Percentiles rank a stretch among this genome's conserved stretches.
Conservation (phyloP, 1,140 invertebrate genomes). For the Drosophila hydei region DNA sequence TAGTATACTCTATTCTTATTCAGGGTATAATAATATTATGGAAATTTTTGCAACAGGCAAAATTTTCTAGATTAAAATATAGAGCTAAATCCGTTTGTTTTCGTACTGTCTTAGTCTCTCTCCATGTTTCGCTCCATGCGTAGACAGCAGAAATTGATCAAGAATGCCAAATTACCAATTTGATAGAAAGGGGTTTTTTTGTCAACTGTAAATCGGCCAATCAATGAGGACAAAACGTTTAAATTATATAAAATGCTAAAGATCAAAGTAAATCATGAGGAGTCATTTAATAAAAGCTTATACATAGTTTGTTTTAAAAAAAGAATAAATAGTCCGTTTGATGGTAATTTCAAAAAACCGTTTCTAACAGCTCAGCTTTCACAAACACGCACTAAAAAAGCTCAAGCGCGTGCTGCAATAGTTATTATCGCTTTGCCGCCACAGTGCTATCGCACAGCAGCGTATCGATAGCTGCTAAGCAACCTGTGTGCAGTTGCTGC, state of each 20-base stretch:
- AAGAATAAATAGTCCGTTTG: not conserved
- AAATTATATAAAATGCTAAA: not conserved
- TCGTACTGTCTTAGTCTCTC: too few species aligned
- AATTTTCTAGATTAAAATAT: too few species aligned
- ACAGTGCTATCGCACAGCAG: conserved; percentile 2
- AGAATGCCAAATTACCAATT: too few species aligned
- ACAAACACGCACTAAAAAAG: conserved; percentile 17
- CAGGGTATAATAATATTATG: too few species aligned
- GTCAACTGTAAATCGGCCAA: not conserved
- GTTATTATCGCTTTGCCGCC: conserved; percentile 1
- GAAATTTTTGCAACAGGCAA: too few species aligned
- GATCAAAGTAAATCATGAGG: too few species aligned
- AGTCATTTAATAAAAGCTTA: too few species aligned
- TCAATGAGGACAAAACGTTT: not conserved
- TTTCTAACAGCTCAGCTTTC: not conserved
- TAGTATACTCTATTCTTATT: too few species aligned
- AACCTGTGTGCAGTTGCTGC: conserved; percentile 35
- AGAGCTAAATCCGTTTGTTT: too few species aligned
- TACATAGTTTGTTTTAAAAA: not conserved
- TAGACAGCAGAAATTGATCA: too few species aligned
- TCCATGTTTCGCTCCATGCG: too few species aligned
- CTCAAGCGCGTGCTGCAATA: conserved; percentile 8
- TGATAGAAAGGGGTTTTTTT: too few species aligned
- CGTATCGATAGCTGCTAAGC: conserved; percentile 36
- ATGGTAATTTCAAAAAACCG: not conserved